Percentiles rank a stretch among this genome's conserved stretches.
Conservation (phyloP, 1,140 invertebrate genomes). For the Venustaconcha ellipsiformis region DNA sequence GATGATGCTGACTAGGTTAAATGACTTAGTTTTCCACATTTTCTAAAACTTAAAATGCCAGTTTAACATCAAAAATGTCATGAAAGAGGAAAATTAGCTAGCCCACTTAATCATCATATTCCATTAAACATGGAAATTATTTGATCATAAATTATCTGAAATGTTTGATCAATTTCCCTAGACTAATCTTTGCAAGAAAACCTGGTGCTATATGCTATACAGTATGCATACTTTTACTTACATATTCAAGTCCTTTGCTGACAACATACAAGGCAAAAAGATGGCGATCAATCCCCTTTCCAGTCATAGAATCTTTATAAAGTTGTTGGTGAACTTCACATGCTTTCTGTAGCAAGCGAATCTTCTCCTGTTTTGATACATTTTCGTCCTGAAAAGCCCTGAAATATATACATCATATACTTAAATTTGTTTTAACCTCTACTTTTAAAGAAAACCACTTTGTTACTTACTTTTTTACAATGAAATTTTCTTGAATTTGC, state of each 20-base stretch:
- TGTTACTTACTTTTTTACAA: background rate
- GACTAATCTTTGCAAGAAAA: too few species aligned
- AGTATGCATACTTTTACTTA: conserved; percentile 44
- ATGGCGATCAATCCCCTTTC: conserved; percentile 83
- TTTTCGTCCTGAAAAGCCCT: conserved; percentile 67
- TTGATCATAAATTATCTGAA: too few species aligned
- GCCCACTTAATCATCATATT: too few species aligned
- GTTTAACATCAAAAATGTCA: too few species aligned
- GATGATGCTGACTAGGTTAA: too few species aligned
- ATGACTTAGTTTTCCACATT: too few species aligned
- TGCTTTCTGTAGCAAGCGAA: conserved; percentile 79
- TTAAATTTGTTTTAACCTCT: background rate
- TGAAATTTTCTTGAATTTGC: too few species aligned
- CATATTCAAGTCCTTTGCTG: conserved; percentile 71
- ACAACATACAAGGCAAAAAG: conserved; percentile 73
- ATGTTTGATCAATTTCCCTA: too few species aligned
- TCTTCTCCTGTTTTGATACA: conserved; percentile 74
- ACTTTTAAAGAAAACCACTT: conserved; percentile 1
- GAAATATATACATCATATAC: conserved; percentile 28
- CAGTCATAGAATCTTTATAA: conserved; percentile 97
- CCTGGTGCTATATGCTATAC: too few species aligned
- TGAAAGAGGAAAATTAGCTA: too few species aligned
- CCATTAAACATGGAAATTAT: too few species aligned
- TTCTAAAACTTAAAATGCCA: too few species aligned
- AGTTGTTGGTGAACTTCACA: conserved; percentile 85